phyloP scores from a whole-genome alignment of 2,888 invertebrate genomes.

The Sarcophaga caerulescens region DNA sequence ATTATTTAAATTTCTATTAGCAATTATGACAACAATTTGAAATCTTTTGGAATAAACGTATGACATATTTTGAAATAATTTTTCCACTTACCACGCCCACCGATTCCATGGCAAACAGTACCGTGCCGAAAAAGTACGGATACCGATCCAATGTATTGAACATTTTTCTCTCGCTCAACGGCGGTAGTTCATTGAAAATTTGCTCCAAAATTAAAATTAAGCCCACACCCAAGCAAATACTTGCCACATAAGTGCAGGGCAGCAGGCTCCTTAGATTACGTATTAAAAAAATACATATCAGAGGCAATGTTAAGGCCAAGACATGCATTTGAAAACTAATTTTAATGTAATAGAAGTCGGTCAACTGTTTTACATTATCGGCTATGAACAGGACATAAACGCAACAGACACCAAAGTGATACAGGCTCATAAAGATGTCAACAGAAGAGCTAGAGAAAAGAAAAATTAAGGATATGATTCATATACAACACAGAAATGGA shows the following conservation, averaged over 20 bases:
- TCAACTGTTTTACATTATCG: conserved; percentile 88
- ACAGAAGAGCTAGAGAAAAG: conserved; percentile 84
- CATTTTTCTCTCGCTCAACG: conserved; percentile 77
- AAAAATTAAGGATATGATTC: too few relatives aligned
- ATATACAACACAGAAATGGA: too few relatives aligned
- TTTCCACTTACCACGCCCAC: conserved; percentile 86
- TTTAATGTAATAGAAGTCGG: conserved; percentile 82
- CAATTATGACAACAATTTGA: too few relatives aligned
- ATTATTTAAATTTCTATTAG: too few relatives aligned
- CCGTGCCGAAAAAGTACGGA: conserved; percentile 94
- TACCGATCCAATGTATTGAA: conserved; percentile 83
- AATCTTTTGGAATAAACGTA: too few relatives aligned
- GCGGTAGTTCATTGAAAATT: conserved; percentile 85
- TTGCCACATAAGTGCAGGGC: conserved; percentile 94
- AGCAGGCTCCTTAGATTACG: conserved; percentile 90
- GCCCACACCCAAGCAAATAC: conserved; percentile 88
- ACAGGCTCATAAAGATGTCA: conserved; percentile 90
- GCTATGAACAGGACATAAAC: conserved; percentile 97
- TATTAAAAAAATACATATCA: conserved; percentile 87
- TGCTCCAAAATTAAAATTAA: not conserved
- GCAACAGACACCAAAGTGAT: conserved; percentile 97
- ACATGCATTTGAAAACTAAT: conserved; percentile 82
- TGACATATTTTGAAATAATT: too few relatives aligned
- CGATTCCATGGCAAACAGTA: conserved; percentile 94
- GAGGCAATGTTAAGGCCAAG: conserved; percentile 84